Base-by-base conservation (phyloP, 1,140 invertebrate genomes). In the Aphaenogaster ashmeadi region DNA sequence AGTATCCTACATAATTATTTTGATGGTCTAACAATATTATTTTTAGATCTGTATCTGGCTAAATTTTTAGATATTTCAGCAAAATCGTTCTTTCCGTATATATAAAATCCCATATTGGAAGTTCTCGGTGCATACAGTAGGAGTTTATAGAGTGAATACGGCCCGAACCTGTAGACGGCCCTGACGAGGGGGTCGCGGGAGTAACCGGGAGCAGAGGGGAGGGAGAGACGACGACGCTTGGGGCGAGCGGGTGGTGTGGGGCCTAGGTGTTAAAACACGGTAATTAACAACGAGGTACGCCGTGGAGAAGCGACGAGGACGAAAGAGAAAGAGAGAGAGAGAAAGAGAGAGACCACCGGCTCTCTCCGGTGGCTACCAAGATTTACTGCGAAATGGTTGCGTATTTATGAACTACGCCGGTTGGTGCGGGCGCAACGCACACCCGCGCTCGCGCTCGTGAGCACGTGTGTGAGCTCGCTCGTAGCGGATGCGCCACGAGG, bases 211-310 rank as follows among this genome's bases (percentile, higher is more conserved):
- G 67, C 56, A 56, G 38, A 80, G 56, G 58, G 56, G 50, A 78
- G 33, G 33, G 85, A 87, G 62, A 50, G 77, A 74, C 64, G 81
- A 66, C 60, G 90, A 64, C 27, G 84, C 79, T 75, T 44, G 62
- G 67, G 85, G 87, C 78, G 58, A 62, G 69, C 50, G 71, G 44
- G 88, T 90, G 90, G 91, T 90, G 93, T 92, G 90, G 89, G 87
- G 88, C 88, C 90, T 94, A 95, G 95, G 95, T 95, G 95, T 95
- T 95, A 95, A 95, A 95, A 95, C 95, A 95, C 93, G 94, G 94
- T 94, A 95, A 95, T 95, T 95, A 95, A 95, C 94, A 95, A 94
- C 92, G 92, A 92, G 91, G 92, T 92, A 92, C 90, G 93, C 89
- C 91, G 90, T 84, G 87, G 71, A 90, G 90, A 90, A 89, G 38